These are phyloP conservation scores for Ectobius pallidus DNA, from an alignment of 2,888 invertebrate species.

Conservation along the genomic window DNA sequence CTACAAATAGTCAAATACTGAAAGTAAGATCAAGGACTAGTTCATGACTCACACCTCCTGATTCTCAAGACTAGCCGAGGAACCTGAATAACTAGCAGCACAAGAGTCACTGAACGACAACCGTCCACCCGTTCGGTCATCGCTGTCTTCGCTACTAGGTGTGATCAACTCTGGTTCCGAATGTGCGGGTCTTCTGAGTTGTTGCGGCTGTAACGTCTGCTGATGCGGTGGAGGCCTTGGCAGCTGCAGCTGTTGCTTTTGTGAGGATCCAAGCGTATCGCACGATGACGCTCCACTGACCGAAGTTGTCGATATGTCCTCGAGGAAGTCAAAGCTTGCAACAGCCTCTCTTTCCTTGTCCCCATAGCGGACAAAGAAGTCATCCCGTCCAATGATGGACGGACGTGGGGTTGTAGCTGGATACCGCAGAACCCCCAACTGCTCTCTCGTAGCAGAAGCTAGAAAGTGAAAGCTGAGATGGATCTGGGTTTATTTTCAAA, in stretches of 20 bases:
- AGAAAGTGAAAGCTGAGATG: constrained; percentile 45
- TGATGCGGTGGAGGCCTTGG: neutral
- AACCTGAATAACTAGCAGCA: constrained; percentile 46
- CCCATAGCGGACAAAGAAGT: constrained; percentile 79
- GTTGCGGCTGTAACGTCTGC: neutral
- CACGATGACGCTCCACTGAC: constrained; percentile 44
- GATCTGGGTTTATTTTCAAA: constrained; percentile 5
- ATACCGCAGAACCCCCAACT: constrained; percentile 52
- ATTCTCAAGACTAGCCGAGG: constrained; percentile 34
- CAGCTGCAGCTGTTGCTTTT: neutral
- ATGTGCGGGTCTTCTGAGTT: neutral
- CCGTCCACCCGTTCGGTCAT: constrained; percentile 43
- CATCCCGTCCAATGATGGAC: constrained; percentile 76
- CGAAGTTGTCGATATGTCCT: constrained; percentile 63
- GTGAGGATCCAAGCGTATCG: constrained; percentile 35
- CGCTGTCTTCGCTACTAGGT: constrained; percentile 44
- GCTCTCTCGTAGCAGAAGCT: constrained; percentile 55
- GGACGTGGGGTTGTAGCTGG: constrained; percentile 59
- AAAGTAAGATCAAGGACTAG: too few relatives aligned
- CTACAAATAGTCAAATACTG: too few relatives aligned
- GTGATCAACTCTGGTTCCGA: constrained; percentile 19
- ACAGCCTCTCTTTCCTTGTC: constrained; percentile 79
- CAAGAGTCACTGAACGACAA: constrained; percentile 48
- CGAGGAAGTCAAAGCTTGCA: constrained; percentile 80
- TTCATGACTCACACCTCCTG: constrained; percentile 17